A percentile compares a stretch with the other conserved stretches of the same genome.
phyloP scores from a whole-genome alignment of 2,888 invertebrate species.

The Thymelicus lineola region DNA sequence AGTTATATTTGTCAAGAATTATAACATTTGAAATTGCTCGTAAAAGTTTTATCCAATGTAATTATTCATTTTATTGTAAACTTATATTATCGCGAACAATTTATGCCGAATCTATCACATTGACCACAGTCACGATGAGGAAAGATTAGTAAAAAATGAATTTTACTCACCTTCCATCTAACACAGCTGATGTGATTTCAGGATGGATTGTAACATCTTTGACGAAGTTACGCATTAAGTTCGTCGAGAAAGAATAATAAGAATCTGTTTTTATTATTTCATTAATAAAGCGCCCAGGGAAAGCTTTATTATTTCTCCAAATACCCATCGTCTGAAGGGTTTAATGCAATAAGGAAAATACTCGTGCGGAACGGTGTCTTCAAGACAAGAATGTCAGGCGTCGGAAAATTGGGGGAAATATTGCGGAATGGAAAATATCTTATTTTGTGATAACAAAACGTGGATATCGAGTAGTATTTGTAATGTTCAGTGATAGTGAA shows the following conservation, averaged over 20 bases:
- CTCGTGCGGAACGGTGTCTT: constrained; percentile 8
- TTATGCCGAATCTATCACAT: too few relatives aligned
- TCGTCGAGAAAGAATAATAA: neutral
- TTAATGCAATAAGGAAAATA: constrained; percentile 22
- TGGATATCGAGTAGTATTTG: neutral
- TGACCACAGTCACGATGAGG: too few relatives aligned
- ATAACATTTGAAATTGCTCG: too few relatives aligned
- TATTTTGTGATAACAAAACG: constrained; percentile 9
- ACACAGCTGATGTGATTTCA: too few relatives aligned
- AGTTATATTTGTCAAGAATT: too few relatives aligned
- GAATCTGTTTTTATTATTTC: neutral
- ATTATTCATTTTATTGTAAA: too few relatives aligned
- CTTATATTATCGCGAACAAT: too few relatives aligned
- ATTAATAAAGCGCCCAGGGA: neutral
- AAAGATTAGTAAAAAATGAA: too few relatives aligned
- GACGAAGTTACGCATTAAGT: neutral
- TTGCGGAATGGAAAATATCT: constrained; percentile 1
- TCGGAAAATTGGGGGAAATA: constrained; percentile 15
- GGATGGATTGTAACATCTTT: neutral
- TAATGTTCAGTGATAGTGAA: neutral
- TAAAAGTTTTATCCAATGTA: too few relatives aligned
- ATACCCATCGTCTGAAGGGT: constrained; percentile 13
- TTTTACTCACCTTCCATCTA: too few relatives aligned
- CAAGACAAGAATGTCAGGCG: constrained; percentile 11
- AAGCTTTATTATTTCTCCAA: constrained; percentile 12